phyloP scores from a whole-genome alignment of 2,113 vertebrate species.

The Lipophrys pholis region DNA sequence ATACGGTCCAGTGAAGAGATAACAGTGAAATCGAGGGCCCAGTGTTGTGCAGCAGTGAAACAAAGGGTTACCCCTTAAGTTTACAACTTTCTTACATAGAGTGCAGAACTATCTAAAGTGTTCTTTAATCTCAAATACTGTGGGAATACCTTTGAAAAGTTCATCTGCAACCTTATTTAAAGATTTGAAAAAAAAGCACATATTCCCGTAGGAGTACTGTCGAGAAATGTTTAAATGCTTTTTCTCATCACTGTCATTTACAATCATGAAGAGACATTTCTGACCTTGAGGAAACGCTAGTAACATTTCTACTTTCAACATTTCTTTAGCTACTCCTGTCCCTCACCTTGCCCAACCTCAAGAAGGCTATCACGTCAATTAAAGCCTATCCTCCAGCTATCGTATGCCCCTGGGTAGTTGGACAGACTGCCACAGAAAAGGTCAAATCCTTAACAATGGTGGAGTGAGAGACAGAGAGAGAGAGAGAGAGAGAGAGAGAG shows the following conservation, averaged over 20 bases:
- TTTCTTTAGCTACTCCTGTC: slow-evolving; percentile 38
- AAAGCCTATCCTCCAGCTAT: slow-evolving; percentile 66
- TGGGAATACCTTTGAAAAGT: background rate
- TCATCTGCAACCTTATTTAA: background rate
- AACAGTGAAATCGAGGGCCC: slow-evolving; percentile 9
- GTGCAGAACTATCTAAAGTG: slow-evolving; percentile 2
- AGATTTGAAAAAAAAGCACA: background rate
- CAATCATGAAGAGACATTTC: slow-evolving; percentile 17
- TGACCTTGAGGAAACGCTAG: slow-evolving; percentile 24
- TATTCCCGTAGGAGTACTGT: background rate
- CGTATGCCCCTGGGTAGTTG: slow-evolving; percentile 53
- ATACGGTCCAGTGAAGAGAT: slow-evolving; percentile 41
- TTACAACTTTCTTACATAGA: slow-evolving; percentile 41
- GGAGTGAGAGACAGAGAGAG: slow-evolving; percentile 30
- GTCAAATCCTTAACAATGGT: slow-evolving; percentile 58
- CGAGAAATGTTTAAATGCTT: background rate
- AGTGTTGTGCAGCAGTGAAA: slow-evolving; percentile 32
- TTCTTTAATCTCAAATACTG: slow-evolving; percentile 3
- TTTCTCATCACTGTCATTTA: slow-evolving; percentile 6
- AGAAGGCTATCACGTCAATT: slow-evolving; percentile 71
- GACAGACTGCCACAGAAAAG: slow-evolving; percentile 70
- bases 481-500: background rate
- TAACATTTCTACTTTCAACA: slow-evolving; percentile 51
- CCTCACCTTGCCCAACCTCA: slow-evolving; percentile 44
- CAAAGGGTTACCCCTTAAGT: slow-evolving; percentile 18